Evolutionary conservation across 1,140 invertebrate genomes (phyloP).

Genomic region (Drosophila baimaii): DNA sequence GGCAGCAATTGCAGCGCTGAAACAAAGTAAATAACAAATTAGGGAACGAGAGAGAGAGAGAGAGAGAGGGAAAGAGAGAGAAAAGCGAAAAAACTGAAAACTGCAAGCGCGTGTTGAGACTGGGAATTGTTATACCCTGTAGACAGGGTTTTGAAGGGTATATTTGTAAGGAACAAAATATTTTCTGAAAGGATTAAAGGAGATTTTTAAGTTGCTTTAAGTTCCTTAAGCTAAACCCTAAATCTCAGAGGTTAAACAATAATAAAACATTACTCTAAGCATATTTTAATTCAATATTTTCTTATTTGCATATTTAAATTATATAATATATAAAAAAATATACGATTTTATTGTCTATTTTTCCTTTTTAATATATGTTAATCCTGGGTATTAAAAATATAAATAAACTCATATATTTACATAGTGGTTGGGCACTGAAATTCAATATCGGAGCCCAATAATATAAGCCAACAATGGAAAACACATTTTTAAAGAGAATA

Average conservation of each 20-base stretch:
- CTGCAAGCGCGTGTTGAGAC: slow-evolving; percentile 42
- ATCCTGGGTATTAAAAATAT: no score
- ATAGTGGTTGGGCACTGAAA: background rate
- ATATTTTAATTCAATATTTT: no score
- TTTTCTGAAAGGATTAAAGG: background rate
- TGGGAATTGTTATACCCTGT: slow-evolving; percentile 26
- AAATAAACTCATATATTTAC: no score
- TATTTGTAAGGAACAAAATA: background rate
- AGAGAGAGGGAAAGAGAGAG: slow-evolving; percentile 18
- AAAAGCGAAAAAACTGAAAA: slow-evolving; percentile 33
- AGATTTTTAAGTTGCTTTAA: no score
- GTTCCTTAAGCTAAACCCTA: no score
- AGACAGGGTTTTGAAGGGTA: background rate
- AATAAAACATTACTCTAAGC: no score
- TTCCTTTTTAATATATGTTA: no score
- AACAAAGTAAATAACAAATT: slow-evolving; percentile 59
- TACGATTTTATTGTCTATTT: no score
- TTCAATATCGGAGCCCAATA: background rate
- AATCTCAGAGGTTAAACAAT: no score
- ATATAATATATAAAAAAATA: no score
- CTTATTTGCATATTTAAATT: no score
- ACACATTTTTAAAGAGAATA: background rate
- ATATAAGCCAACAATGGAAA: no score
- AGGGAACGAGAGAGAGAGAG: slow-evolving; percentile 21
- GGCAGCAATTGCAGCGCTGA: slow-evolving; percentile 31